Base-by-base conservation (phyloP, 2,113 vertebrate species). In the Danionella cerebrum region DNA sequence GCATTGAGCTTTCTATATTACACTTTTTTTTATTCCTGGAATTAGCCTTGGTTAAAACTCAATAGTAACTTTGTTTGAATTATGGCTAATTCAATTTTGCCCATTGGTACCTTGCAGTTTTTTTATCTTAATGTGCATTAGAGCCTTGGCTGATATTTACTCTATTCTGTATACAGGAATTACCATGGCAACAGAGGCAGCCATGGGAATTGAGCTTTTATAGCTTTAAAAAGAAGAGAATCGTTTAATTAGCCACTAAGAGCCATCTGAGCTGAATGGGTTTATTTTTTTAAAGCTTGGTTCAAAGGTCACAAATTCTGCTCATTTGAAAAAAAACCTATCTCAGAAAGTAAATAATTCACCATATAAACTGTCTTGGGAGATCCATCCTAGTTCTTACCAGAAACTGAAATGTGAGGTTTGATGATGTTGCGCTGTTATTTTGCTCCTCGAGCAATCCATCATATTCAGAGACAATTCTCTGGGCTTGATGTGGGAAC, bases 261-360 rank as follows among this genome's bases (percentile, higher is more conserved):
- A 54, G 36, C 1, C 21, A 41, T 31, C 21, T 48, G 21, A 63
- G 29, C 19, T 36, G 6, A 67, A n/a, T n/a, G n/a, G n/a, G n/a
- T n/a, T n/a, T n/a, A n/a, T 16, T 18, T 18, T 58, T 12, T 58
- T 38, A 3, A 27, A 59, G 6, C 36, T 21, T 48, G 31, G 60
- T 36, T 48, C 60, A 64, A 14, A 64, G 44, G 29, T 64, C 27
- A 33, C n/a, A 7, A 10, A 10, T 44, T 44, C 8, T 29, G 39
- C 21, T 48, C 2, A 64, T 50, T 36, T 64, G 31, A 13, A 64
- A n/a, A 16, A 7, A n/a, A 3, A 6, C 8, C 1, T 48, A 42
- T 44, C 60, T 29, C 47, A 50, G 60, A 64, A 44, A 44, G 44
- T 44, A 64, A 44, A 36, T 48, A 14, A 47, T 64, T 16, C 60